These are phyloP conservation scores for Osedax frankpressi DNA, from an alignment of 2,888 invertebrate species.

Conservation along the genomic window DNA sequence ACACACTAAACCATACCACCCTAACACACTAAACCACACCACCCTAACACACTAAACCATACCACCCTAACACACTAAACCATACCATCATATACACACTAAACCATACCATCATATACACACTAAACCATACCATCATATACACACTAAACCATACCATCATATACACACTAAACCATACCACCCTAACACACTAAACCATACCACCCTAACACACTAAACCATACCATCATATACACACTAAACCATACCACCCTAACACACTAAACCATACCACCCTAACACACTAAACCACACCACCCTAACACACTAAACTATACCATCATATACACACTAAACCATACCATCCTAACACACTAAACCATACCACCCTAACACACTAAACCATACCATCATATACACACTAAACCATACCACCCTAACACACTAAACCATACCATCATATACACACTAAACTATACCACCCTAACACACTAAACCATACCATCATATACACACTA, in stretches of 20 bases:
- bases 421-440: background rate
- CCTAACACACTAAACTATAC: background rate
- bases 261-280: background rate
- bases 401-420: background rate
- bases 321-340: too few species aligned
- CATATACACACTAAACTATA: background rate
- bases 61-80: background rate
- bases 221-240: too few species aligned
- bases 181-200: background rate
- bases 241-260: background rate
- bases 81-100: background rate
- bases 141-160: background rate
- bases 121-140: background rate
- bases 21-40: background rate
- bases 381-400: background rate
- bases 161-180: background rate
- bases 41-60: background rate
- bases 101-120: too few species aligned
- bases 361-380: background rate
- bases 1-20: background rate
- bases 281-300: background rate
- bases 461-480: background rate
- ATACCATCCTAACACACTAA: too few species aligned
- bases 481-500: background rate
- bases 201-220: background rate